A percentile compares a stretch with the other conserved stretches of the same genome.
phyloP scores from a whole-genome alignment of 2,888 invertebrate species.

The Nudaria mundana region DNA sequence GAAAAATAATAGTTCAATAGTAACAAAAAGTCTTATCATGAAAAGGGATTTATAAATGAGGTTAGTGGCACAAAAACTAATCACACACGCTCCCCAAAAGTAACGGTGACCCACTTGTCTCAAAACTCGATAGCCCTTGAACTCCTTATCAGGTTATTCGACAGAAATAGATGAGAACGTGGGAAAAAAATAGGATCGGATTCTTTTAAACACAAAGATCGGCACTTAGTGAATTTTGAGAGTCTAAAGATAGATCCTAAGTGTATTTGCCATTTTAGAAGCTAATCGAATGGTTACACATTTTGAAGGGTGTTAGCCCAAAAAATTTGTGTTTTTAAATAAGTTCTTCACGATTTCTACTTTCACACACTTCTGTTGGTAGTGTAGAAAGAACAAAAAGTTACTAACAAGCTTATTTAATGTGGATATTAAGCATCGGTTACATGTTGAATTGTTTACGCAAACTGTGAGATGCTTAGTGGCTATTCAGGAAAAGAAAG shows the following conservation, averaged over 20 bases:
- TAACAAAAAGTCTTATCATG: slow-evolving; percentile 28
- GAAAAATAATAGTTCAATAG: slow-evolving; percentile 21
- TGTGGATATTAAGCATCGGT: slow-evolving; percentile 46
- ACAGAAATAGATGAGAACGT: slow-evolving; percentile 35
- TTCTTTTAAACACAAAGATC: slow-evolving; percentile 20
- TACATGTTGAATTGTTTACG: slow-evolving; percentile 47
- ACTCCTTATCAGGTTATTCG: slow-evolving; percentile 52
- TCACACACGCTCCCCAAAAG: slow-evolving; percentile 51
- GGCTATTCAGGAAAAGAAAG: slow-evolving; percentile 42
- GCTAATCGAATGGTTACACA: slow-evolving; percentile 20
- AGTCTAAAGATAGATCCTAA: slow-evolving; percentile 13
- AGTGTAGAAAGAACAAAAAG: slow-evolving; percentile 49
- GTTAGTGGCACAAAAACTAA: slow-evolving; percentile 70
- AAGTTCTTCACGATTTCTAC: slow-evolving; percentile 42
- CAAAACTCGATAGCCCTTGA: slow-evolving; percentile 66
- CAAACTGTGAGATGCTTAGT: slow-evolving; percentile 53
- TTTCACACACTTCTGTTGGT: slow-evolving; percentile 54
- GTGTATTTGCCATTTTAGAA: slow-evolving; percentile 11
- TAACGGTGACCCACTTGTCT: slow-evolving; percentile 65
- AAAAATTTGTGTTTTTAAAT: slow-evolving; percentile 40
- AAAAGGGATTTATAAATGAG: slow-evolving; percentile 42
- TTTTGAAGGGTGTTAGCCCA: slow-evolving; percentile 36
- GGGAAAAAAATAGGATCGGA: slow-evolving; percentile 29
- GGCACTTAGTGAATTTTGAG: slow-evolving; percentile 15
- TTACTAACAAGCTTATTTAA: slow-evolving; percentile 44